Percentiles rank a stretch among this genome's conserved stretches.
Conservation (phyloP, 2,113 vertebrate species). For the Neogale vison region DNA sequence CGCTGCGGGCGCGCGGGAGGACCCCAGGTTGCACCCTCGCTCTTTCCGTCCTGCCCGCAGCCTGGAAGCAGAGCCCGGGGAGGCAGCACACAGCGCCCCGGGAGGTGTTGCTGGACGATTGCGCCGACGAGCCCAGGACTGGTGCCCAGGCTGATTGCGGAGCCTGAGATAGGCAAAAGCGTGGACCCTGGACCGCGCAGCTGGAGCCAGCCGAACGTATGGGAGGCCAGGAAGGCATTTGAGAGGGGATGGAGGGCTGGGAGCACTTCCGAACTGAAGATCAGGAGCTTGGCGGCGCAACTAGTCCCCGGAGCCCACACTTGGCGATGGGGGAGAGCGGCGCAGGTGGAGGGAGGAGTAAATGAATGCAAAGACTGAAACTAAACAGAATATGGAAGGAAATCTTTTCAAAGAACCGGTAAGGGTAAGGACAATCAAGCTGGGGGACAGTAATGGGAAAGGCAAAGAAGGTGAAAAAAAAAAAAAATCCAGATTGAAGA, state of each 20-base stretch:
- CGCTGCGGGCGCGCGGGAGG: not conserved
- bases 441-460: not conserved
- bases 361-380: not conserved
- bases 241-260: not conserved
- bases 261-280: not conserved
- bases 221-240: not conserved
- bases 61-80: not conserved
- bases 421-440: not conserved
- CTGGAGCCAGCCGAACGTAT: not conserved
- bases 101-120: not conserved
- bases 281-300: not conserved
- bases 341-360: not conserved
- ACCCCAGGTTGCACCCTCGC: not conserved
- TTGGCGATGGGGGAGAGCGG: not conserved
- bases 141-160: not conserved
- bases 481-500: not conserved
- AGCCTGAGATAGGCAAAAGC: not conserved
- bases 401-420: not conserved
- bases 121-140: not conserved
- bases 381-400: constrained; percentile 2
- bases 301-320: constrained; percentile 30
- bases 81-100: not conserved
- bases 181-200: not conserved
- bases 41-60: not conserved
- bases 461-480: not conserved